Evolutionary conservation across 1,140 invertebrate genomes (phyloP).

Genomic region (Ceratoteleas bidentatus): DNA sequence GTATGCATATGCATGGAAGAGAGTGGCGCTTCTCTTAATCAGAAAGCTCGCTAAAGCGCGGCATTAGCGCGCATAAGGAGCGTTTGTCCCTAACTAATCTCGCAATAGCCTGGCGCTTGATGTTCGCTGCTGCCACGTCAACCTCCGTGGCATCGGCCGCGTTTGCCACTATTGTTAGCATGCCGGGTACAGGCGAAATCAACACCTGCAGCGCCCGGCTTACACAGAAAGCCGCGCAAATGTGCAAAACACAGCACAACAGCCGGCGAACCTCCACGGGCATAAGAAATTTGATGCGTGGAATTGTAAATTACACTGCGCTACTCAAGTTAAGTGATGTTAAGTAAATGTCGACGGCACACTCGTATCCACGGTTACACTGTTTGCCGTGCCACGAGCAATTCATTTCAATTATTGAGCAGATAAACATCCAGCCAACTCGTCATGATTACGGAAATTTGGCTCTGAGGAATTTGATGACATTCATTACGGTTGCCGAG

Average conservation of each 20-base stretch:
- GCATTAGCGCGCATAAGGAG: no score
- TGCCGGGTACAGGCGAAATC: conserved; percentile 27
- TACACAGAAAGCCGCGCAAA: conserved; percentile 14
- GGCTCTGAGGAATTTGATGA: background rate
- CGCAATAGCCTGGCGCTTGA: conserved; percentile 21
- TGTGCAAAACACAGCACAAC: conserved; percentile 20
- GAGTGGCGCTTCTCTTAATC: no score
- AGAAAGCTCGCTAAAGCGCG: no score
- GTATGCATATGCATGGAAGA: no score
- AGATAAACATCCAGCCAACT: conserved; percentile 9
- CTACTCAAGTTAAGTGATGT: conserved; percentile 30
- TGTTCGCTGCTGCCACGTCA: conserved; percentile 24
- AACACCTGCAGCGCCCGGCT: conserved; percentile 25
- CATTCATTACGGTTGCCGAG: background rate
- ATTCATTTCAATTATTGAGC: conserved; percentile 26
- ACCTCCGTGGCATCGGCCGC: conserved; percentile 26
- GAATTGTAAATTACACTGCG: conserved; percentile 36
- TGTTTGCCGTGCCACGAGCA: conserved; percentile 7
- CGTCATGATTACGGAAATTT: conserved; percentile 7
- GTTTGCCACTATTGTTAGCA: conserved; percentile 35
- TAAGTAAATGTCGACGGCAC: conserved; percentile 27
- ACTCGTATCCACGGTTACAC: conserved; percentile 4
- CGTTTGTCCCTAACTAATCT: conserved; percentile 43
- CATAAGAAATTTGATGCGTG: conserved; percentile 28
- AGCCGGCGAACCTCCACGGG: conserved; percentile 3